Percentiles rank a stretch among this genome's conserved stretches.
phyloP scores from a whole-genome alignment of 2,113 vertebrate species.

The Mirounga angustirostris region DNA sequence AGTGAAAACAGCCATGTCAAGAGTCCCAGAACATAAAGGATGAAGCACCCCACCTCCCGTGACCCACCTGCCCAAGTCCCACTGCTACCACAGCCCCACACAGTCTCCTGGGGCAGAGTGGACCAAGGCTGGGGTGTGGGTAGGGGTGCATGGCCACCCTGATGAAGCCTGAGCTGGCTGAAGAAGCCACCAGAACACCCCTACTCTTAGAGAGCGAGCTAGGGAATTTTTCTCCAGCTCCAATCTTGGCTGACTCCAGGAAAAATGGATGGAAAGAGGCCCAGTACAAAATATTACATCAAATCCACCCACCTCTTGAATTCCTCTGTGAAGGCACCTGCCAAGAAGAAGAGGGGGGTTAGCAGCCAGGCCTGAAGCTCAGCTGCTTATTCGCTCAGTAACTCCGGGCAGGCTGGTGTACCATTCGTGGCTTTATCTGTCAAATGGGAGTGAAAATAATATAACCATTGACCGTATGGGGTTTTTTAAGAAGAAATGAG shows the following conservation, averaged over 20 bases:
- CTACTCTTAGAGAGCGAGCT: not conserved
- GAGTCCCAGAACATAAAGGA: not conserved
- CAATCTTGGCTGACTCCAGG: not conserved
- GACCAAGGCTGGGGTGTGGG: not conserved
- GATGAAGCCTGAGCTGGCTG: not conserved
- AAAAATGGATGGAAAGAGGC: not conserved
- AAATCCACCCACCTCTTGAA: not conserved
- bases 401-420: not conserved
- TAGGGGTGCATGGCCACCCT: too few species aligned
- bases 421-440: not conserved
- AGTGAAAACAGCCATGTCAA: not conserved
- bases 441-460: not conserved
- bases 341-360: not conserved
- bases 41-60: not conserved
- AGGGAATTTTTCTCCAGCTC: not conserved
- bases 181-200: not conserved
- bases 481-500: not conserved
- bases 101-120: not conserved
- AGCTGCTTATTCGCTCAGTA: not conserved
- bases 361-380: not conserved
- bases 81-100: rapidly evolving
- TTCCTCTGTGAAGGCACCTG: not conserved
- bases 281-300: not conserved
- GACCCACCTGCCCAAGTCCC: not conserved
- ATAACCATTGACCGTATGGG: not conserved